Percentiles rank a stretch among this genome's conserved stretches.
Evolutionary conservation across 2,797 vertebrate species (phyloP).

Genomic region (Sphaeramia orbicularis): DNA sequence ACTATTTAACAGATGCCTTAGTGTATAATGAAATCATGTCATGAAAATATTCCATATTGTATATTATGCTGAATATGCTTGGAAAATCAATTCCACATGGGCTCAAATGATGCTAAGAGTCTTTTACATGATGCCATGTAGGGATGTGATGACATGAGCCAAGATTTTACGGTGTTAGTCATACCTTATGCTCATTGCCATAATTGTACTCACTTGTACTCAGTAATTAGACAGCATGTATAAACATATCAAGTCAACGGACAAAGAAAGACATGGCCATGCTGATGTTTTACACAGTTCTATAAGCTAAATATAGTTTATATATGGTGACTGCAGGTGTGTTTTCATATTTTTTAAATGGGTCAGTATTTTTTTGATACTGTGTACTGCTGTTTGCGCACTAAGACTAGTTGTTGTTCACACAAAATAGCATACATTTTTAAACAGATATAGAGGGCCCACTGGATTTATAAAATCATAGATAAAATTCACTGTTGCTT

Average conservation of each 20-base stretch:
- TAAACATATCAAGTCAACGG: not conserved
- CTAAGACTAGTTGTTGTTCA: not conserved
- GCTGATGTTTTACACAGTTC: not conserved
- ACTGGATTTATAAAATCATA: conserved; percentile 19
- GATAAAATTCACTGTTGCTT: conserved; percentile 31
- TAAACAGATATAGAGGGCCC: conserved; percentile 1
- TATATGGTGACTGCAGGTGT: not conserved
- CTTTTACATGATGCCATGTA: not conserved
- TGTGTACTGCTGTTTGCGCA: not conserved
- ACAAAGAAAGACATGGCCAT: not conserved
- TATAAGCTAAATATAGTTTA: not conserved
- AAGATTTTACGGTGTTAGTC: conserved; percentile 14
- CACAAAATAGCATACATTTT: no score
- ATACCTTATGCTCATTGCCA: conserved; percentile 7
- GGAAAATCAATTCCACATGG: not conserved
- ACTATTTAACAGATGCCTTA: conserved; percentile 8
- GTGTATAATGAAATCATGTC: not conserved
- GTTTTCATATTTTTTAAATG: not conserved
- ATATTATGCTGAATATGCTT: not conserved
- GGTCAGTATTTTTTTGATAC: not conserved
- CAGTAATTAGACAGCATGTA: not conserved
- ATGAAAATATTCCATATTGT: conserved; percentile 4
- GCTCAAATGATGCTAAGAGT: not conserved
- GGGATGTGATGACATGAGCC: not conserved
- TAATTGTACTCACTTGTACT: not conserved